Evolutionary conservation across 2,113 vertebrate genomes (phyloP), one percentile per base, ranked within the genome.

Genomic region (Panthera tigris): DNA sequence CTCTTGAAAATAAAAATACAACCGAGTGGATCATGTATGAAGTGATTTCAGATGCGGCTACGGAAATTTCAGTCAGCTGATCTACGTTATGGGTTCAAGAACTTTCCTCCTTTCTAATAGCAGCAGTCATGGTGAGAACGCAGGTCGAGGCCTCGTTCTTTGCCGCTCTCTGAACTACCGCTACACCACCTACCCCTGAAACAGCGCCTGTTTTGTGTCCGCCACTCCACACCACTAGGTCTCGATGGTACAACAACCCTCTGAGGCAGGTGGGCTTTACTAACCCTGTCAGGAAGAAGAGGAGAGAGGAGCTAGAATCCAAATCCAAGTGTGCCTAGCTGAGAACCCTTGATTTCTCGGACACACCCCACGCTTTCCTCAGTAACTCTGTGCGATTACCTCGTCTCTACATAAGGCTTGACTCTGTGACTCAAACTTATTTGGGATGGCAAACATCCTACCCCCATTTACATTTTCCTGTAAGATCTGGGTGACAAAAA

Each of bases 391-490:
- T 5, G 55, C 48, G 80, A 80, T 50, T 89, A 81, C 63, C 18
- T 83, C n/a, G 48, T n/a, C 39, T 74, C 85, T 86, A 15, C 41
- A 41, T 50, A 41, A 81, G 8, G n/a, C 39, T 80, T 89, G 76
- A 25, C 65, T 89, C 39, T 85, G 45, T 25, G 79, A 91, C 25
- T 86, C 48, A 89, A 93, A 93, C 11, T 90, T 85, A 92, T n/a
- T 76, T 85, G 85, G 31, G 66, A 74, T 63, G 41, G n/a, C 29
- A 84, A 91, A 89, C 39, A 96, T 48, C 39, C 41, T 80, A 80
- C 10, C 39, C 10, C 39, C 23, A 61, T 82, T 94, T 68, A 93
- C 29, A 69, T 91, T 94, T 84, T 88, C 74, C 50, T 85, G 45
- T 66, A 80, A 91, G 65, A 93, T 73, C 29, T 91, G 31, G 16